phyloP scores from a whole-genome alignment of 2,113 vertebrate species.

The Hemicordylus capensis region DNA sequence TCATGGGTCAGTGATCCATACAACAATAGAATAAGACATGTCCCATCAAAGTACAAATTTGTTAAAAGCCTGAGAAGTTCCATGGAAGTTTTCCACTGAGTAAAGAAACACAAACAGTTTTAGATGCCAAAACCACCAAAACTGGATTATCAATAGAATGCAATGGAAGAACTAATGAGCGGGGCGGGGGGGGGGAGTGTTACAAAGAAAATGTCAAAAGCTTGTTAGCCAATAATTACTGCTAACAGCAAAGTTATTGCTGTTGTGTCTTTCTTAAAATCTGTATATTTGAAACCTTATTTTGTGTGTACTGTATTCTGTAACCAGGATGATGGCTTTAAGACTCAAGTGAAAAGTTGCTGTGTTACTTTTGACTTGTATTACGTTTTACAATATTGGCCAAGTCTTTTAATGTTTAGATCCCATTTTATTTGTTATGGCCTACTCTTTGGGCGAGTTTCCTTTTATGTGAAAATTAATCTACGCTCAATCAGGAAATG shows the following conservation, averaged over 20 bases:
- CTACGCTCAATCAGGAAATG: background rate
- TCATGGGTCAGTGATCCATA: constrained; percentile 60
- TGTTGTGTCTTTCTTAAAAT: background rate
- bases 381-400: background rate
- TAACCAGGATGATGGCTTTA: background rate
- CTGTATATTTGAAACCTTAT: background rate
- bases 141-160: constrained; percentile 5
- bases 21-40: constrained; percentile 48
- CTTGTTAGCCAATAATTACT: background rate
- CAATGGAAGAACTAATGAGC: fast-evolving
- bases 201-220: background rate
- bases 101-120: constrained; percentile 33
- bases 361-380: background rate
- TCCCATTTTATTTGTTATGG: background rate
- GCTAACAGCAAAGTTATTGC: too few relatives aligned
- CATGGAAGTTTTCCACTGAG: constrained; percentile 47
- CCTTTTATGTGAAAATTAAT: background rate
- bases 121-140: constrained; percentile 18
- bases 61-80: constrained; percentile 42
- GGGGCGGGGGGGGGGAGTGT: fast-evolving
- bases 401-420: background rate
- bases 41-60: constrained; percentile 44
- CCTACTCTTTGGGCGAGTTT: background rate
- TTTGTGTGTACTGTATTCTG: background rate
- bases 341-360: background rate